phyloP scores from a whole-genome alignment of 2,113 vertebrate genomes.

The Camelus dromedarius region DNA sequence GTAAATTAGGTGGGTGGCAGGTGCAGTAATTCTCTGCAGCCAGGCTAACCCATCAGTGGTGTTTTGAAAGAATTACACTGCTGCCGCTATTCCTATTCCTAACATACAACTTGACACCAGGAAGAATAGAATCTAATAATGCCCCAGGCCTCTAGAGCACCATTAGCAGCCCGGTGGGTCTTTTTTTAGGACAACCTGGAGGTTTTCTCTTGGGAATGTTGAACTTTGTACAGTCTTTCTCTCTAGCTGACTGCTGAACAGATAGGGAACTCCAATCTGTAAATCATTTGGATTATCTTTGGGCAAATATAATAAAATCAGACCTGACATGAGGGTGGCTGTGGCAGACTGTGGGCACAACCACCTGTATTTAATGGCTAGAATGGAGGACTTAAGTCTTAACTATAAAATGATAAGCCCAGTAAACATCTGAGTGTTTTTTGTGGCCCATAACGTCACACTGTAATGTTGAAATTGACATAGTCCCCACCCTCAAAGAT shows the following conservation, averaged over 20 bases:
- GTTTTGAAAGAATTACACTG: conserved; percentile 40
- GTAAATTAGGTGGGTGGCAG: conserved; percentile 46
- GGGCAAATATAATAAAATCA: not conserved
- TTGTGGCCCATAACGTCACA: not conserved
- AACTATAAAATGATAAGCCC: not conserved
- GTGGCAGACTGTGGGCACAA: not conserved
- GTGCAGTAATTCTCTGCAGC: not conserved
- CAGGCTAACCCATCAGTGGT: not conserved
- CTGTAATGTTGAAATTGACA: not conserved
- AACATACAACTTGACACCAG: not conserved
- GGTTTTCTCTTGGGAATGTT: conserved; percentile 62
- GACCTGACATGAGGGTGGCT: not conserved
- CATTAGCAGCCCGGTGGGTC: conserved; percentile 50
- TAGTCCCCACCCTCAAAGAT: not conserved
- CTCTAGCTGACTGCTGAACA: not conserved
- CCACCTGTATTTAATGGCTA: not conserved
- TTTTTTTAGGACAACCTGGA: conserved; percentile 42
- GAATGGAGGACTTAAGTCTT: not conserved
- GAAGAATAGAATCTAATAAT: conserved; percentile 33
- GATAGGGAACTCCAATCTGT: conserved; percentile 16
- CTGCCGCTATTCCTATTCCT: not conserved
- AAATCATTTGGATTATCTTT: not conserved
- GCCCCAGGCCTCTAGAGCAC: conserved; percentile 17
- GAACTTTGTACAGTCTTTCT: conserved; percentile 60
- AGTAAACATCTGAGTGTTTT: not conserved